Percentiles rank a stretch among this genome's conserved stretches.
Evolutionary conservation across 2,113 vertebrate species (phyloP).

Genomic region (Atrichornis clamosus): DNA sequence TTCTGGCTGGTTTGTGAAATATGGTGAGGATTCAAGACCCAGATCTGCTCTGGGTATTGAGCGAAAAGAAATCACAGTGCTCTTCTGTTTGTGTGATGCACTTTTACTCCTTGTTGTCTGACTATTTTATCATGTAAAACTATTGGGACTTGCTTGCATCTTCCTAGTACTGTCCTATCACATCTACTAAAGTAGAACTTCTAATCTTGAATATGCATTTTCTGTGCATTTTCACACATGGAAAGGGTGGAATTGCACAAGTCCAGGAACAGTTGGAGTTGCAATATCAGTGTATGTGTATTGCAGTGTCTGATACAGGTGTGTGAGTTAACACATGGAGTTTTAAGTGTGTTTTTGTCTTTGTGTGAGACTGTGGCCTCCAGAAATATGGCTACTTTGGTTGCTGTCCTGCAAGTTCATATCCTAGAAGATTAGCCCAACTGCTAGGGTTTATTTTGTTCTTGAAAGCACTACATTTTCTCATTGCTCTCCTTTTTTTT

Average conservation of each 20-base stretch:
- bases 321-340: neutral
- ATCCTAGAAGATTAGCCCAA: neutral
- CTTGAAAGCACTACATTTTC: neutral
- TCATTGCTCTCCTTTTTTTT: neutral
- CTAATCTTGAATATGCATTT: neutral
- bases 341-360: neutral
- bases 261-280: neutral
- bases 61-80: neutral
- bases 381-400: neutral
- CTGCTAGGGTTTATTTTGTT: neutral
- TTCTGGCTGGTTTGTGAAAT: neutral
- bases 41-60: neutral
- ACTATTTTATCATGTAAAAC: neutral
- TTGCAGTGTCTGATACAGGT: neutral
- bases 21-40: neutral
- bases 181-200: neutral
- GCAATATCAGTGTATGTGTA: neutral
- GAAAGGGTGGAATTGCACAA: fast-evolving
- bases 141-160: neutral
- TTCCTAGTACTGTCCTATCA: neutral
- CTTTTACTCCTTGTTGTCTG: neutral
- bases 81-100: neutral
- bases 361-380: neutral
- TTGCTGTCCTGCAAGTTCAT: neutral
- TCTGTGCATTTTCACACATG: neutral